phyloP scores from a whole-genome alignment of 1,140 invertebrate genomes.

The Mamestra configurata region DNA sequence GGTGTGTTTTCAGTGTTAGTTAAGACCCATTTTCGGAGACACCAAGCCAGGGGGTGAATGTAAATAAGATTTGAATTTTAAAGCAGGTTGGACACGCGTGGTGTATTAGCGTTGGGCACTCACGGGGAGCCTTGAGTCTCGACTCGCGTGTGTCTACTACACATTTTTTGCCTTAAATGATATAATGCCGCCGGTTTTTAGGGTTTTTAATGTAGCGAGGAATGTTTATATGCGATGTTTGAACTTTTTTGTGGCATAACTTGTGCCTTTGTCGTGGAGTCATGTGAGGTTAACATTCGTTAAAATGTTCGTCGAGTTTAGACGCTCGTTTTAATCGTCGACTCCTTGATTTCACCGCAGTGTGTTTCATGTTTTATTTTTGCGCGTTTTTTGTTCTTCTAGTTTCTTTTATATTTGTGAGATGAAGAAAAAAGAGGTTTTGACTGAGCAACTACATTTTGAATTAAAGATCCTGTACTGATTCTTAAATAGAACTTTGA shows the following conservation, averaged over 20 bases:
- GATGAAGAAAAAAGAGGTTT: background rate
- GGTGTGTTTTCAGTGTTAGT: slow-evolving; percentile 75
- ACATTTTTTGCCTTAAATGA: slow-evolving; percentile 47
- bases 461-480: background rate
- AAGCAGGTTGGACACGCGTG: slow-evolving; percentile 62
- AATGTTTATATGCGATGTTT: slow-evolving; percentile 48
- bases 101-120: slow-evolving; percentile 26
- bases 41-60: slow-evolving; percentile 71
- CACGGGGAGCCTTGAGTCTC: slow-evolving; percentile 17
- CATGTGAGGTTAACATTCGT: slow-evolving; percentile 48
- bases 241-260: slow-evolving; percentile 40
- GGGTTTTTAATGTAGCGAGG: slow-evolving; percentile 38
- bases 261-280: slow-evolving; percentile 42
- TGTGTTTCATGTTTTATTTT: slow-evolving; percentile 14
- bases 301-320: slow-evolving; percentile 44
- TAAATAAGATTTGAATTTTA: slow-evolving; percentile 83
- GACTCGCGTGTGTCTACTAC: slow-evolving; percentile 31
- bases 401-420: background rate
- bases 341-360: slow-evolving; percentile 34
- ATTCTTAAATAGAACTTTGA: background rate
- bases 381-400: slow-evolving; percentile 22
- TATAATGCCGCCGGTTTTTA: slow-evolving; percentile 36
- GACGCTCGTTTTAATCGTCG: slow-evolving; percentile 41
- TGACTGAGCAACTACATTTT: background rate
- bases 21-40: slow-evolving; percentile 74